Evolutionary conservation across 30 jellyfish, hydroid and myxozoan genomes (phyloP).

Genomic region (Aurelia sp.): DNA sequence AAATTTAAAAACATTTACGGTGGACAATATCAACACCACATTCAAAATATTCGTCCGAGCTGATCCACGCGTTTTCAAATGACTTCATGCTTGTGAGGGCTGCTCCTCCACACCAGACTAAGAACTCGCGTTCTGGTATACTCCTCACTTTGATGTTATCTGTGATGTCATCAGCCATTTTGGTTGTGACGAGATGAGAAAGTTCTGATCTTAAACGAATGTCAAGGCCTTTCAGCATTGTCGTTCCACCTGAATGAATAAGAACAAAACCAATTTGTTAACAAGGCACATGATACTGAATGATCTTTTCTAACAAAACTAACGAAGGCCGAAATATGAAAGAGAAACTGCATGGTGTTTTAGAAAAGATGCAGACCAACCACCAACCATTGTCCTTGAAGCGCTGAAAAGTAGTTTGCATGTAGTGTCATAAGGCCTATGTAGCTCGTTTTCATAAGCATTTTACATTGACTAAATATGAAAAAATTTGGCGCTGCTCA

Average conservation of each 20-base stretch:
- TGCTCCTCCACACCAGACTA: conserved; percentile 98
- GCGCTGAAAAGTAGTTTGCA: no score
- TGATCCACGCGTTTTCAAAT: conserved; percentile 73
- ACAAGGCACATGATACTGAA: no score
- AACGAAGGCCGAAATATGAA: no score
- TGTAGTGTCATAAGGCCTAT: no score
- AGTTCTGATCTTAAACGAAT: conserved; percentile 72
- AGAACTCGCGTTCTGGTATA: conserved; percentile 49
- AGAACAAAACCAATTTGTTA: no score
- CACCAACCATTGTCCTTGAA: no score
- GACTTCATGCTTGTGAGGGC: conserved; percentile 77
- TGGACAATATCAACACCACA: conserved; percentile 89
- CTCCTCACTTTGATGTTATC: conserved; percentile 55
- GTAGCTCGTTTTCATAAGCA: no score
- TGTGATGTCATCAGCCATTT: conserved; percentile 36
- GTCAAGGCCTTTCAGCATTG: conserved; percentile 83
- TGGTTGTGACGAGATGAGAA: neutral
- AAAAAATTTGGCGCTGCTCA: no score
- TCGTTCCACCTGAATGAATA: conserved; percentile 83
- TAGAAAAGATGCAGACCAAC: no score
- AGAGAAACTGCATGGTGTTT: no score
- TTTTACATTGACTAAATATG: no score
- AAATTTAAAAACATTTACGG: conserved; percentile 75
- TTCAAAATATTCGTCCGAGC: conserved; percentile 86
- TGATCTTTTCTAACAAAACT: no score